A percentile compares a stretch with the other conserved stretches of the same genome.
phyloP scores from a whole-genome alignment of 2,888 invertebrate genomes.

The Aphidius colemani region DNA sequence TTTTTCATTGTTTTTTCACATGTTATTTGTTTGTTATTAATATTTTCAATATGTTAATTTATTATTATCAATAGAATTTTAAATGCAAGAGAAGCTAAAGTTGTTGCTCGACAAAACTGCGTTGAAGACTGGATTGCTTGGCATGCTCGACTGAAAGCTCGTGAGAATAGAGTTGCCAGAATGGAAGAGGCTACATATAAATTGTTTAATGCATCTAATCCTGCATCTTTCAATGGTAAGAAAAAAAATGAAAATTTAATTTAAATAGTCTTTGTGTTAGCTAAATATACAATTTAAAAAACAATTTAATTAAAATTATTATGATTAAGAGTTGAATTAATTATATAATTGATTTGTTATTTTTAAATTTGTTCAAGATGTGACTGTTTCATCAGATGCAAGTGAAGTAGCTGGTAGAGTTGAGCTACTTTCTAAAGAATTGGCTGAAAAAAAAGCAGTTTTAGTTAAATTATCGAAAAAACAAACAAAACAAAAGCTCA shows the following conservation, averaged over 20 bases:
- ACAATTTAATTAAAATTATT: background rate
- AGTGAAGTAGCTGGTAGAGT: conserved; percentile 57
- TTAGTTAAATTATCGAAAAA: conserved; percentile 53
- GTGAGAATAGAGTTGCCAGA: conserved; percentile 55
- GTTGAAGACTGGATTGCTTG: conserved; percentile 59
- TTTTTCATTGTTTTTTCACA: background rate
- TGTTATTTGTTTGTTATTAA: background rate
- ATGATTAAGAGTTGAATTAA: background rate
- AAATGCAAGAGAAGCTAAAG: conserved; percentile 56
- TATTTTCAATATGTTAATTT: background rate
- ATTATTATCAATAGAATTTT: conserved; percentile 45
- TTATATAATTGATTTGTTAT: conserved; percentile 7
- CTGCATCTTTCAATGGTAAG: conserved; percentile 53
- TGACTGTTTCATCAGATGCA: conserved; percentile 56
- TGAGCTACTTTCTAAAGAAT: conserved; percentile 53
- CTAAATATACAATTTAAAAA: conserved; percentile 12
- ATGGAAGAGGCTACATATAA: conserved; percentile 58
- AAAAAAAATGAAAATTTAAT: background rate
- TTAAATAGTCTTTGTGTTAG: no score
- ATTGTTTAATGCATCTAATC: conserved; percentile 55
- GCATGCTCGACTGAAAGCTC: conserved; percentile 55
- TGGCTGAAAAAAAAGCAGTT: conserved; percentile 53
- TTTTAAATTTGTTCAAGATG: conserved; percentile 41
- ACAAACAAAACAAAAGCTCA: conserved; percentile 54
- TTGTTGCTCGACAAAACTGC: conserved; percentile 55